Percentiles rank a stretch among this genome's conserved stretches.
Evolutionary conservation across 2,888 invertebrate genomes (phyloP).

Genomic region (Nomada goodeniana): DNA sequence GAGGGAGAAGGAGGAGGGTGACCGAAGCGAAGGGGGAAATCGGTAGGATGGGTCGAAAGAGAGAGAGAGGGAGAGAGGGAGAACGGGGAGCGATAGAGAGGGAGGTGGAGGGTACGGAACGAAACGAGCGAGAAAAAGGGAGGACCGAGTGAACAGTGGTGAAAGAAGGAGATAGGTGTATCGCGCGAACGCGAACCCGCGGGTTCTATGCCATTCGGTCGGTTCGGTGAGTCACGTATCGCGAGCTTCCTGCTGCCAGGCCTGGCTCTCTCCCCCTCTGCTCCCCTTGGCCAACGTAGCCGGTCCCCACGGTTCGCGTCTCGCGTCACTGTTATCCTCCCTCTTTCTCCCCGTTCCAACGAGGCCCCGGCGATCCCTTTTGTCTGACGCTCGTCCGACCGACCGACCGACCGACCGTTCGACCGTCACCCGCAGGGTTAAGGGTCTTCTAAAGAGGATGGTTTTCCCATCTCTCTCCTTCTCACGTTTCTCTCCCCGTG

Average conservation of each 20-base stretch:
- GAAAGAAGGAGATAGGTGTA: constrained; percentile 45
- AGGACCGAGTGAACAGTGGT: constrained; percentile 13
- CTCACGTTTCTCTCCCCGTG: constrained; percentile 4
- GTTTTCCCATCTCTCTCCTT: constrained; percentile 55
- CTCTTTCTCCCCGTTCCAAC: constrained; percentile 45
- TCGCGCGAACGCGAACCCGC: constrained; percentile 82
- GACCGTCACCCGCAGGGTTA: constrained; percentile 83
- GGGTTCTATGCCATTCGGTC: constrained; percentile 78
- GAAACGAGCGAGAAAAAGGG: constrained; percentile 15
- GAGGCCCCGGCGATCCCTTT: constrained; percentile 69
- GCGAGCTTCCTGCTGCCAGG: constrained; percentile 83
- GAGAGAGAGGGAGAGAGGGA: constrained; percentile 7
- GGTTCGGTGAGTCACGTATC: constrained; percentile 83
- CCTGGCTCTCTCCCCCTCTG: constrained; percentile 61
- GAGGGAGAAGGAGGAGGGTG: constrained; percentile 59
- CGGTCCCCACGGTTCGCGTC: constrained; percentile 56
- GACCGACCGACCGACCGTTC: constrained; percentile 77
- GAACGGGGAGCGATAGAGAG: constrained; percentile 31
- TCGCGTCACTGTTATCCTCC: constrained; percentile 67
- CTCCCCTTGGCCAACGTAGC: constrained; percentile 49
- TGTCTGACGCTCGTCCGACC: constrained; percentile 61
- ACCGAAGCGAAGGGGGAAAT: constrained; percentile 65
- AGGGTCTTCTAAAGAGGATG: constrained; percentile 82
- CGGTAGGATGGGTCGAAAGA: constrained; percentile 60
- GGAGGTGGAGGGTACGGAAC: constrained; percentile 9